Evolutionary conservation across 2,797 vertebrate species (phyloP), one percentile per base, ranked within the genome.

Genomic region (Gobionotothen gibberifrons): DNA sequence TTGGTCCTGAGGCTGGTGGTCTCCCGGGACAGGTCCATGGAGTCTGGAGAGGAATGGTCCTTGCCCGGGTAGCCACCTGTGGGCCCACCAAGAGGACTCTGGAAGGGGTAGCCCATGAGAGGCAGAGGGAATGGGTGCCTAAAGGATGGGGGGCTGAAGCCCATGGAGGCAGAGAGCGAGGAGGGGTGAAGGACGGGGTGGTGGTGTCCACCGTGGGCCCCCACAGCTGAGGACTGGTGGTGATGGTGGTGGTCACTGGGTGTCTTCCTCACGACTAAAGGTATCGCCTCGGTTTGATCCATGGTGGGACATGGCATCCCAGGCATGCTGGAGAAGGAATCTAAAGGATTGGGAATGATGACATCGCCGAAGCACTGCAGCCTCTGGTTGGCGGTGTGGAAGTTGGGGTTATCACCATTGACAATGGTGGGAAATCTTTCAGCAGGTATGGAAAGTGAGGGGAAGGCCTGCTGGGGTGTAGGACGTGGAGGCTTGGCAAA

Each of bases 261-360:
- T 83, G 96, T 97, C 92, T 99, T 99, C 86, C 97, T 96, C 81
- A 99, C 98, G 0, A 99, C 97, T 46, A 99, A 92, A 78, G 98
- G 98, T 87, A 99, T 94, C 0, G 98, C 98, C 92, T 99, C 98
- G 0, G 97, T 99, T 96, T 99, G 98, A 96, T 99, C 97, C 0
- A 95, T 96, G 89, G 95, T 92, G 4, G 93, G 75, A 2, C 97
- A 96, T 85, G 97, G 95, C 63, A 94, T 86, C n/a, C 93, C 92
- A 12, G 95, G 96, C 90, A 98, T 95, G 1, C 93, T 96, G 87
- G 96, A 93, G 15, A 99, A 99, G 68, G 96, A 95, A 92, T 98
- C 97, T 3, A 99, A 93, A 43, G 98, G 96, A 89, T 96, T 98
- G 86, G 98, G 97, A 95, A 98, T 98, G 93, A 98, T 98, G 94